A percentile compares a stretch with the other conserved stretches of the same genome.
Conservation (phyloP, 2,113 vertebrate species). For the Clinocottus analis region DNA sequence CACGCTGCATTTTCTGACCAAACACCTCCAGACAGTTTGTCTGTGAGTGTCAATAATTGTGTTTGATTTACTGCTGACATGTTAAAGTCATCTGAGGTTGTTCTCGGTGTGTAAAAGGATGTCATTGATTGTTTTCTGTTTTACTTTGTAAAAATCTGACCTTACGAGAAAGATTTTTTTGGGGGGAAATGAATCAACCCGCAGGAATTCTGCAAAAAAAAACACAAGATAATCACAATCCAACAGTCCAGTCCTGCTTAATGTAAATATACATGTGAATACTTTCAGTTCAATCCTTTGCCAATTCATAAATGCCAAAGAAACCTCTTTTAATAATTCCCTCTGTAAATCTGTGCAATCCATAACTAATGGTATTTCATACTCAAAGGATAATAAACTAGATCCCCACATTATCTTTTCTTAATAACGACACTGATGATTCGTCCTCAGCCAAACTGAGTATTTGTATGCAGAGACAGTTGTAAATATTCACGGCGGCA, state of each 20-base stretch:
- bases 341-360: slow-evolving; percentile 57
- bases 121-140: not conserved
- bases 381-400: slow-evolving; percentile 14
- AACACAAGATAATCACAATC: slow-evolving; percentile 42
- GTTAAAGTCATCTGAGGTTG: not conserved
- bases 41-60: not conserved
- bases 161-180: not conserved
- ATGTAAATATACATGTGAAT: slow-evolving; percentile 33
- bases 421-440: slow-evolving; percentile 39
- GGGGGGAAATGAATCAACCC: not conserved
- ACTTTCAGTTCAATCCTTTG: slow-evolving; percentile 52
- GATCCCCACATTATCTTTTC: slow-evolving; percentile 31
- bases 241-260: slow-evolving; percentile 24
- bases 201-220: not conserved
- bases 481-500: slow-evolving; percentile 27
- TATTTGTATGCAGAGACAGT: slow-evolving; percentile 11
- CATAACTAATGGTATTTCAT: slow-evolving; percentile 50
- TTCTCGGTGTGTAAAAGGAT: not conserved
- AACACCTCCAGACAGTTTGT: not conserved
- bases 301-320: slow-evolving; percentile 49
- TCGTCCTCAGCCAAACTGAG: slow-evolving; percentile 15
- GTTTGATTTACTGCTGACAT: not conserved
- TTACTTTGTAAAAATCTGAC: not conserved
- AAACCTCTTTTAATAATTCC: slow-evolving; percentile 35
- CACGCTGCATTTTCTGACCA: not conserved